phyloP scores from a whole-genome alignment of 2,888 invertebrate genomes.

The Nysson spinosus region DNA sequence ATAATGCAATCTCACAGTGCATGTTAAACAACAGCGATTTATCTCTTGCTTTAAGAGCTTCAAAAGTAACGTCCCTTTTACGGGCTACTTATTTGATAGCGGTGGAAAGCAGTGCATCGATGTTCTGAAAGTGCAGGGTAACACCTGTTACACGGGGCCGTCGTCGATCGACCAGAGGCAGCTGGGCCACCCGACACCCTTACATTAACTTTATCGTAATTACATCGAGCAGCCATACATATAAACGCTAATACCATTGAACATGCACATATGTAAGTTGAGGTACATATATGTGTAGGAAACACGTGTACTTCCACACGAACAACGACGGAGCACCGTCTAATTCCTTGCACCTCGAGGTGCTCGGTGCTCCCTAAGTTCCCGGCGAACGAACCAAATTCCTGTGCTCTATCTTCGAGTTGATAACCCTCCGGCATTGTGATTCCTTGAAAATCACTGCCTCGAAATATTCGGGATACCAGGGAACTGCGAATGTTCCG shows the following conservation, averaged over 20 bases:
- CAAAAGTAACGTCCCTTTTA: too few species aligned
- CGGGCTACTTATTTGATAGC: conserved; percentile 19
- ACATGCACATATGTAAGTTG: conserved; percentile 1
- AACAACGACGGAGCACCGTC: conserved; percentile 29
- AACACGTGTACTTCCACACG: conserved; percentile 9
- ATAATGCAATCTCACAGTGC: too few species aligned
- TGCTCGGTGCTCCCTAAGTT: conserved; percentile 36
- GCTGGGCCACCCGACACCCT: conserved; percentile 65
- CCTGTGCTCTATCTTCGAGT: conserved; percentile 16
- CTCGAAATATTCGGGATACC: conserved; percentile 30
- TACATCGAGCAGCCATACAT: conserved; percentile 60
- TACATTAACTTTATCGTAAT: conserved; percentile 73
- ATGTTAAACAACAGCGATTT: too few species aligned
- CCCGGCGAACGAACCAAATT: conserved; percentile 23
- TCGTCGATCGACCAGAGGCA: conserved; percentile 60
- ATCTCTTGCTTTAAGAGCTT: too few species aligned
- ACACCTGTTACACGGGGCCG: conserved; percentile 69
- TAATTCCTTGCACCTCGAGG: conserved; percentile 47
- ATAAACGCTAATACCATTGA: conserved; percentile 33
- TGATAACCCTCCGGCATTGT: conserved; percentile 29
- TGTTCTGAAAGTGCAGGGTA: conserved; percentile 56
- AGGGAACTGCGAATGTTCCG: conserved; percentile 13
- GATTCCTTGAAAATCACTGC: conserved; percentile 43
- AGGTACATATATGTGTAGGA: background rate
- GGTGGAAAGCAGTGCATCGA: conserved; percentile 26